Evolutionary conservation across 1,140 invertebrate species (phyloP).

Genomic region (Hyposmocoma kahamanoa): DNA sequence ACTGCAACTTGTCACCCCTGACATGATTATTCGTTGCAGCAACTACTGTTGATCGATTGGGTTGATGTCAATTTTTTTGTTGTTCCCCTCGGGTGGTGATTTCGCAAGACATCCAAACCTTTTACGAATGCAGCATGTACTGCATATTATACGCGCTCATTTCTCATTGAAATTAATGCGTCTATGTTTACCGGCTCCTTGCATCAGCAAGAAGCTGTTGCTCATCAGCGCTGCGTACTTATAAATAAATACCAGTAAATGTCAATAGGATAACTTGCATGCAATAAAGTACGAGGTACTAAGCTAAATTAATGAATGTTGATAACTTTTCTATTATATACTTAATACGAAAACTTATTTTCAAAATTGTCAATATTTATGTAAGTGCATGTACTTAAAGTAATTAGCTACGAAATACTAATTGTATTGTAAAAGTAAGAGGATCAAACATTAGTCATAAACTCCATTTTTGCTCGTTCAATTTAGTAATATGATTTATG

Average conservation of each 20-base stretch:
- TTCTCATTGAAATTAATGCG: not conserved
- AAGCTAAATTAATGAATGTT: too few relatives aligned
- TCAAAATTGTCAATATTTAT: not conserved
- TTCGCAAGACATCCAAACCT: not conserved
- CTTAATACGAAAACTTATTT: too few relatives aligned
- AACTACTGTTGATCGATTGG: conserved; percentile 1
- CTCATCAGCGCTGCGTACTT: too few relatives aligned
- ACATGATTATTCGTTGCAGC: conserved; percentile 3
- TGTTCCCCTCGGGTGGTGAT: not conserved
- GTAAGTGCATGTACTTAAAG: not conserved
- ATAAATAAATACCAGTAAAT: too few relatives aligned
- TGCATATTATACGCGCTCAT: not conserved
- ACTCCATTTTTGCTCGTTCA: too few relatives aligned
- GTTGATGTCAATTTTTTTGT: not conserved
- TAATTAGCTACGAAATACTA: not conserved
- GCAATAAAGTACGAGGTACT: too few relatives aligned
- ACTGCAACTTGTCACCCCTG: not conserved
- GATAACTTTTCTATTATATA: too few relatives aligned
- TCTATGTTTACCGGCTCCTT: not conserved
- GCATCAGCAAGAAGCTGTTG: too few relatives aligned
- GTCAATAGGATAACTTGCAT: too few relatives aligned
- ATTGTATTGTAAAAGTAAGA: too few relatives aligned
- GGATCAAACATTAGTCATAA: too few relatives aligned
- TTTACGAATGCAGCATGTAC: not conserved
- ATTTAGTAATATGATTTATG: too few relatives aligned